Evolutionary conservation across 2,888 invertebrate genomes (phyloP).

Genomic region (Stenodera caucasica): DNA sequence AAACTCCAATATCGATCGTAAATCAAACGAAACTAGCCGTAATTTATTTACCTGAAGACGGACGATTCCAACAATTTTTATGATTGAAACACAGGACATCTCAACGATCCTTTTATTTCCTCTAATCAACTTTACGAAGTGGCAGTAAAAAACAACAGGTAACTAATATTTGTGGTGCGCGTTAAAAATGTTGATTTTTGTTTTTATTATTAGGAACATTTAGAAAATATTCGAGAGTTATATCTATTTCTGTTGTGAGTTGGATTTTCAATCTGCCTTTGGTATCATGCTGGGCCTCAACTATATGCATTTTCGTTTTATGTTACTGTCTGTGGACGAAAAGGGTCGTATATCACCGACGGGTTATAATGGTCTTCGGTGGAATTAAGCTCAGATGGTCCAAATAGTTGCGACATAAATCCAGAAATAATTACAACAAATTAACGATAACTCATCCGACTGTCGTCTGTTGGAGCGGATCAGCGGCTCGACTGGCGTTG

Average conservation of each 20-base stretch:
- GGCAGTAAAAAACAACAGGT: slow-evolving; percentile 22
- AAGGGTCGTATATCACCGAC: slow-evolving; percentile 39
- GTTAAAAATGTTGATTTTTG: slow-evolving; percentile 16
- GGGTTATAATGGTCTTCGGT: slow-evolving; percentile 34
- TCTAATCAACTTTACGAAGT: slow-evolving; percentile 11
- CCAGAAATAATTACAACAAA: slow-evolving; percentile 44
- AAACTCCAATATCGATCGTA: slow-evolving; percentile 36
- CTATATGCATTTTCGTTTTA: slow-evolving; percentile 37
- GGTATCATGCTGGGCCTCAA: slow-evolving; percentile 28
- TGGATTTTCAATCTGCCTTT: slow-evolving; percentile 27
- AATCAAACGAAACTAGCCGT: slow-evolving; percentile 38
- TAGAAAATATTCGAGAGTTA: too few relatives aligned
- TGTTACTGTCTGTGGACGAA: slow-evolving; percentile 35
- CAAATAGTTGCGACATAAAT: slow-evolving; percentile 44
- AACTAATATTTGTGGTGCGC: slow-evolving; percentile 13
- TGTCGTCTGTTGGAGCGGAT: slow-evolving; percentile 19
- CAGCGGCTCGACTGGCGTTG: too few relatives aligned
- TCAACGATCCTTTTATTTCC: slow-evolving; percentile 2
- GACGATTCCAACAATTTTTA: slow-evolving; percentile 26
- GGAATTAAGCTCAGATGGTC: slow-evolving; percentile 39
- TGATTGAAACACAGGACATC: slow-evolving; percentile 24
- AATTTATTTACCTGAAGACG: slow-evolving; percentile 36
- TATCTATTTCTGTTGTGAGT: too few relatives aligned
- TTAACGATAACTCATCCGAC: slow-evolving; percentile 39
- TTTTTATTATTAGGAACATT: slow-evolving; percentile 13